Evolutionary conservation across 2,113 vertebrate genomes (phyloP), one percentile per base, ranked within the genome.

Genomic region (Tauraco erythrolophus): DNA sequence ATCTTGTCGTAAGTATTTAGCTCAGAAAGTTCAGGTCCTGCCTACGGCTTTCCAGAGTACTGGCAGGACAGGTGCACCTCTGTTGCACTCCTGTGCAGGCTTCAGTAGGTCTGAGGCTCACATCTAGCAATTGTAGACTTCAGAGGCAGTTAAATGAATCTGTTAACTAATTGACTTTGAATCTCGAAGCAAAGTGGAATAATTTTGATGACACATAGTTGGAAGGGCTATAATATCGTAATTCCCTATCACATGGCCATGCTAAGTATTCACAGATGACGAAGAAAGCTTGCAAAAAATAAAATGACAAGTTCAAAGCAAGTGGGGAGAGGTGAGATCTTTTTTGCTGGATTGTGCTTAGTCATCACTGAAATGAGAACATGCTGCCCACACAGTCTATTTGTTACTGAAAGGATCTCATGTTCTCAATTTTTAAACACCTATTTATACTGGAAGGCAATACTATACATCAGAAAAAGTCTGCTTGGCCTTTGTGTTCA

Each of bases 201-300:
- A 77, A 91, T 87, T 97, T 91, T 90, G 92, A 72, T 91, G 81
- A 76, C 56, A 60, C 56, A n/a, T 39, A 60, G 23, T 88, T 87
- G 48, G 56, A 91, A n/a, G 35, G n/a, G 16, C 30, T 48, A 10
- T 65, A 76, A 89, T 88, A 61, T 33, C 84, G 35, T 45, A 10
- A 95, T 93, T 65, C 62, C 46, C 84, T 9, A 39, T 83, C 51
- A 87, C 41, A 11, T 53, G 50, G 39, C 39, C 37, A 8, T 51
- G 77, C 18, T 89, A 83, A 96, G 43, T 87, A 64, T 62, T 89
- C 85, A 78, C 77, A 92, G 92, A 79, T 93, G 77, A 89, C 28
- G 41, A 79, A 68, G 30, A 70, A 76, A 21, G 43, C 50, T 82
- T 69, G 33, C 45, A 91, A 93, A 94, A 94, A 84, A 68, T 22